Base-by-base conservation (phyloP, 1,140 invertebrate species). In the Popillia japonica region DNA sequence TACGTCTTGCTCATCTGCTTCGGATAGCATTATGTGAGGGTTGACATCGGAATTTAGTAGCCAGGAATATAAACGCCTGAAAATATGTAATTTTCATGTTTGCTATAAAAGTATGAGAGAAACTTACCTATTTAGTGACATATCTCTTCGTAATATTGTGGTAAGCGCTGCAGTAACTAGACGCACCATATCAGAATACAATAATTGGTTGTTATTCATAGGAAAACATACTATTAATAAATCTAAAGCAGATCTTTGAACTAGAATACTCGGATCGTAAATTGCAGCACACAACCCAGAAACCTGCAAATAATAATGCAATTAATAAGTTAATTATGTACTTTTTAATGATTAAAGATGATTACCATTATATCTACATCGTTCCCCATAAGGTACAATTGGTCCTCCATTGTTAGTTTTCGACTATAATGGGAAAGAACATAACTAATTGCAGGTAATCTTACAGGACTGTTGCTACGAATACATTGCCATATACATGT, bases 401-500 rank as follows among this genome's bases (percentile, higher is more conserved):
- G 96, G 84, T 96, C 94, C 85, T 95, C 94, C 90, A 96, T 95
- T 10, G 91, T 89, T 78, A 93, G 85, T 81, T 94, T 94, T 83
- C 93, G 93, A 84, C 96, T 96, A 81, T 95, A 97, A 87, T 97
- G 95, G 20, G 90, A 88, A 75, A 96, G 88, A 40, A 96, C 90
- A 85, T 94, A 98, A 22, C 91, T 92, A 78, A 96, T 93, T 17
- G 95, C 96, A 6, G 95, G 94, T 79, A 97, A 88, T 72, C 96
- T 90, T n/a, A 97, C 93, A 6, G 91, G 91, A 22, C 94, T 93
- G 88, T 95, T 96, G 40, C 93, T 93, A 40, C 94, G 90, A 22
- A 97, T 90, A 84, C 94, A 95, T 83, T 97, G 94, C 96, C 96
- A 98, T 1, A 98, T 87, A 83, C 95, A 95, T 0, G 94, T 94